Base-by-base conservation (phyloP, 2,888 invertebrate genomes). In the Eupithecia exiguata region DNA sequence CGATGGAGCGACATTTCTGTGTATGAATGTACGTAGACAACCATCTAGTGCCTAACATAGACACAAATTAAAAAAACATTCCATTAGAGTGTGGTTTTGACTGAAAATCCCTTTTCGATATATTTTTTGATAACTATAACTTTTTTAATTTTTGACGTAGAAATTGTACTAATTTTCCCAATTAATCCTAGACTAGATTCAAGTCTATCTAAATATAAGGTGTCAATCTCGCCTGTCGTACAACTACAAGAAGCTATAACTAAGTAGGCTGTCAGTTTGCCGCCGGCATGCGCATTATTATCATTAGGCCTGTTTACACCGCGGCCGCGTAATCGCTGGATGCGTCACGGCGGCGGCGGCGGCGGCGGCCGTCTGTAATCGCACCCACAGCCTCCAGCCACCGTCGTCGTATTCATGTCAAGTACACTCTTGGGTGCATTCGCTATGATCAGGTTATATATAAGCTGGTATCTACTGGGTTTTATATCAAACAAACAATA, bases 391-490 rank as follows among this genome's bases (percentile, higher is more conserved):
- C 63, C 63, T 63, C 36, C 63, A 30, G 7, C 25, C 61, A 1
- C 6, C 35, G 5, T 1, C 62, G 18, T 21, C 21, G 65, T 12
- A 66, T 43, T 7, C 16, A 21, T 38, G 66, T 66, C 66, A 66
- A 66, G 66, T 12, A 66, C 66, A 66, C n/a, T n/a, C 12, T 38
- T 65, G 38, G 21, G 38, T 5, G 63, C 18, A 36, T n/a, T 65
- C 1, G 36, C 38, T 38, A 16, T 35, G 9, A 18, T 62, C 18
- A 18, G 62, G 12, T 62, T 35, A 18, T 62, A 18, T 35, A 18
- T 62, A 18, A 18, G 62, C 62, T 9, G 6, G 7, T 18, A 62
- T 2, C 10, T 35, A 62, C n/a, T 49, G n/a, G 9, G 5, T 53
- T 12, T 21, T 25, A 12, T 25, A 58, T 58, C 25, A 25, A 58